phyloP scores from a whole-genome alignment of 1,140 invertebrate species.

The Pomacea maculata region DNA sequence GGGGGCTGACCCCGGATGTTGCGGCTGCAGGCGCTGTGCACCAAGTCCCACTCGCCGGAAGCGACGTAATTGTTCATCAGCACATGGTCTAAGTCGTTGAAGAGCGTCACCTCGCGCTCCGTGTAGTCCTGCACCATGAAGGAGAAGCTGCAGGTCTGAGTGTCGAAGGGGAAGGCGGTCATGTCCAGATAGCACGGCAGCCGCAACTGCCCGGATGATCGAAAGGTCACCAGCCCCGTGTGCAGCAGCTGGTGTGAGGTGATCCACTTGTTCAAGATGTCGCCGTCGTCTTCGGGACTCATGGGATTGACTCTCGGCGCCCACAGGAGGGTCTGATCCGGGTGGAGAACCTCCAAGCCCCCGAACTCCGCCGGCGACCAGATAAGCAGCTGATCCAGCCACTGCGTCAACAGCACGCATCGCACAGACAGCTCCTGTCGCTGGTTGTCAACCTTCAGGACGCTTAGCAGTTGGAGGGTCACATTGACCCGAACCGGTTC shows the following conservation, averaged over 20 bases:
- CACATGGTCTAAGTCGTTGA: not conserved
- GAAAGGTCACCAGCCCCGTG: not conserved
- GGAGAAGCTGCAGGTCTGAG: constrained; percentile 3
- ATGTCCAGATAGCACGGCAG: not conserved
- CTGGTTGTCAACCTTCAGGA: not conserved
- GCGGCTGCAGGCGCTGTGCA: not conserved
- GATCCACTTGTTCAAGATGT: not conserved
- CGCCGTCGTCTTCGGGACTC: not conserved
- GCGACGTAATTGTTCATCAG: not conserved
- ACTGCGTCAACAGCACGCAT: not conserved
- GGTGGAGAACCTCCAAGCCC: not conserved
- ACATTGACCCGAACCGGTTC: not conserved
- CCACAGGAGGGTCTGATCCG: not conserved
- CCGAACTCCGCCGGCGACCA: constrained; percentile 1
- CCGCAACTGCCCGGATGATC: not conserved
- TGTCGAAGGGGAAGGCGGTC: constrained; percentile 17
- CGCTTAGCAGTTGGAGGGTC: not conserved
- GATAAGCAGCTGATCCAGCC: not conserved
- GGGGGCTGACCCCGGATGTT: not conserved
- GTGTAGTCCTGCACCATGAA: not conserved
- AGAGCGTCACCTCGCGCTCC: not conserved
- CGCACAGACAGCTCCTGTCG: not conserved
- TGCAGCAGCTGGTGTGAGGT: not conserved
- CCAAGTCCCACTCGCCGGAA: constrained; percentile 3
- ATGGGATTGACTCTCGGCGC: not conserved